Evolutionary conservation across 2,797 vertebrate genomes (phyloP).

Genomic region (Semaprochilodus insignis): DNA sequence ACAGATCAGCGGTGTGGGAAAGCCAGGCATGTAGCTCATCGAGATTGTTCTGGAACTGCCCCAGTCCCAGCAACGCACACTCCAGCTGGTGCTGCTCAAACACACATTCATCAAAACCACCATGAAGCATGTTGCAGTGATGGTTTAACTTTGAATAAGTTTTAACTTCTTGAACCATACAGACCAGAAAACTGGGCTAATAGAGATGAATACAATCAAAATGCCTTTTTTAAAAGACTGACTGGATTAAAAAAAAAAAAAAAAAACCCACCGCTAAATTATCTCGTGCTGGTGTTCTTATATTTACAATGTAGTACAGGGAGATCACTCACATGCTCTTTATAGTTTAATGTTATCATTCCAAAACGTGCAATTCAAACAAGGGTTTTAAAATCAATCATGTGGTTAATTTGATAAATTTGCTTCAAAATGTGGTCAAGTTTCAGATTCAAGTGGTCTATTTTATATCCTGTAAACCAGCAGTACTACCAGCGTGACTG

Average conservation of each 20-base stretch:
- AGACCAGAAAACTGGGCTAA: neutral
- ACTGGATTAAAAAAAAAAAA: too few species aligned
- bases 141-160: neutral
- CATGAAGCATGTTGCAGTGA: neutral
- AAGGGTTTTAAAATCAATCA: neutral
- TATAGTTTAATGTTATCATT: neutral
- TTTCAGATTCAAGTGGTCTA: neutral
- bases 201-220: neutral
- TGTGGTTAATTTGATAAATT: neutral
- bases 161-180: neutral
- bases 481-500: neutral
- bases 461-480: neutral
- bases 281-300: too few species aligned
- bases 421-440: neutral
- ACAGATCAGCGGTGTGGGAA: constrained; percentile 79
- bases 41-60: constrained; percentile 91
- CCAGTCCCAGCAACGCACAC: constrained; percentile 85
- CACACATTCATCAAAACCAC: constrained; percentile 1
- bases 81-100: constrained; percentile 86
- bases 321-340: neutral
- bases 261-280: too few species aligned
- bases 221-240: too few species aligned
- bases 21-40: constrained; percentile 89
- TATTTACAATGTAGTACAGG: too few species aligned
- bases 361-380: neutral